These are phyloP conservation scores for Cyclopterus lumpus DNA, from an alignment of 2,797 vertebrate species.

Conservation along the genomic window DNA sequence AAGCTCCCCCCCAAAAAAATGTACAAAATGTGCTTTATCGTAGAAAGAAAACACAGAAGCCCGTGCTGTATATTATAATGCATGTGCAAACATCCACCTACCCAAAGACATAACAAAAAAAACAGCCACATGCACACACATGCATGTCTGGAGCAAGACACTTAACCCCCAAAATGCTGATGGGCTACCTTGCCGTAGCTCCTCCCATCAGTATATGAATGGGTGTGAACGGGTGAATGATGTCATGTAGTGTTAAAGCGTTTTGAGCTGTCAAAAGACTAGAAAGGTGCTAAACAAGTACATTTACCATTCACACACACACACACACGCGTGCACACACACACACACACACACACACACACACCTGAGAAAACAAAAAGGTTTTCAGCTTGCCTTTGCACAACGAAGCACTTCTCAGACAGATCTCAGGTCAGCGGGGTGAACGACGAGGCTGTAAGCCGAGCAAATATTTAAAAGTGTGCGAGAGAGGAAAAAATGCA, in stretches of 20 bases:
- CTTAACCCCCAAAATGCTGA: no score
- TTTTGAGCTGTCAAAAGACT: no score
- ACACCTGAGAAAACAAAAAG: constrained; percentile 11
- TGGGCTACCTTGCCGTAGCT: no score
- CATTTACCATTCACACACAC: not conserved
- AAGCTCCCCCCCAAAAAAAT: no score
- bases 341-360: constrained; percentile 1
- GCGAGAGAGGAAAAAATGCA: no score
- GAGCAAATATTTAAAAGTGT: constrained; percentile 37
- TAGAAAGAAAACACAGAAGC: not conserved
- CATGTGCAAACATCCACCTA: constrained; percentile 1
- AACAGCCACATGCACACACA: constrained; percentile 7
- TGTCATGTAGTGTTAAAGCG: no score
- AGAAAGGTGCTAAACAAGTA: no score
- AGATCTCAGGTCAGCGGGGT: constrained; percentile 39
- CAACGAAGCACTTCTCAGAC: constrained; percentile 2
- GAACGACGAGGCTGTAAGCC: constrained; percentile 9
- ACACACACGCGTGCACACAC: constrained; percentile 7
- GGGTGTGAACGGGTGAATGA: no score
- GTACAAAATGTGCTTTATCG: not conserved
- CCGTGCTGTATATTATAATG: constrained; percentile 1
- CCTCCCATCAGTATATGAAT: no score
- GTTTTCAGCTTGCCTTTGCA: constrained; percentile 29
- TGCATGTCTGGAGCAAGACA: no score
- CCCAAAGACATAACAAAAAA: not conserved